A percentile compares a stretch with the other conserved stretches of the same genome.
Evolutionary conservation across 2,797 vertebrate species (phyloP).

Genomic region (Labeo calbasu): DNA sequence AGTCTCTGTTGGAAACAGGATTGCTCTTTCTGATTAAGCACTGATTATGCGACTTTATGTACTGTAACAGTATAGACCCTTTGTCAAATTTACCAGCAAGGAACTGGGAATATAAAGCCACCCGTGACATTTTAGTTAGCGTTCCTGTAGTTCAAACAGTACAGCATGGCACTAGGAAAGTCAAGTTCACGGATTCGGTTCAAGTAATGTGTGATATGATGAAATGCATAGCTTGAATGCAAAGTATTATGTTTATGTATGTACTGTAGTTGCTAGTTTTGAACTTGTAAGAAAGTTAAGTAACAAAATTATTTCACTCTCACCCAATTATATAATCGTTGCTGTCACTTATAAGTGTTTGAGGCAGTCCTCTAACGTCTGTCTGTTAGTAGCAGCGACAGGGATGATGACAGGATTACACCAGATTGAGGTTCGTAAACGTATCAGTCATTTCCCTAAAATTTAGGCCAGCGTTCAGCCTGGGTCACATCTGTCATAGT

Average conservation of each 20-base stretch:
- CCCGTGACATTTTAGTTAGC: neutral
- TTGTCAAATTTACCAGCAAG: conserved; percentile 5
- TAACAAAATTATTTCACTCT: neutral
- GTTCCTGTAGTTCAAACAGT: neutral
- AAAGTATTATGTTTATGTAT: neutral
- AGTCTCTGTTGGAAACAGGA: neutral
- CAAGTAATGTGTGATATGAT: neutral
- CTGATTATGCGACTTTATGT: neutral
- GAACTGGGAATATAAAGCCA: conserved; percentile 6
- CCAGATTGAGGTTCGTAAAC: conserved; percentile 56
- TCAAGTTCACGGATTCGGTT: neutral
- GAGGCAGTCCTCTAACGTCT: neutral
- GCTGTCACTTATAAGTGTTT: conserved; percentile 1
- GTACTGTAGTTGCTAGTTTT: neutral
- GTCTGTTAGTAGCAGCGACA: conserved; percentile 9
- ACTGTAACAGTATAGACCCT: conserved; percentile 20
- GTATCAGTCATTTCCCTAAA: conserved; percentile 56
- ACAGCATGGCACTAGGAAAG: neutral
- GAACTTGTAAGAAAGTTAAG: neutral
- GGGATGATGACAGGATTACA: conserved; percentile 58
- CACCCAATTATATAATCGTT: neutral
- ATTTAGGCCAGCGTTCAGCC: conserved; percentile 64
- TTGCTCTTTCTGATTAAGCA: conserved; percentile 16
- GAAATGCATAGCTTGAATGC: neutral
- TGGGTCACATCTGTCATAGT: conserved; percentile 49